Percentiles rank a stretch among this genome's conserved stretches.
phyloP scores from a whole-genome alignment of 2,113 vertebrate species.

The Circaetus cinerascens region DNA sequence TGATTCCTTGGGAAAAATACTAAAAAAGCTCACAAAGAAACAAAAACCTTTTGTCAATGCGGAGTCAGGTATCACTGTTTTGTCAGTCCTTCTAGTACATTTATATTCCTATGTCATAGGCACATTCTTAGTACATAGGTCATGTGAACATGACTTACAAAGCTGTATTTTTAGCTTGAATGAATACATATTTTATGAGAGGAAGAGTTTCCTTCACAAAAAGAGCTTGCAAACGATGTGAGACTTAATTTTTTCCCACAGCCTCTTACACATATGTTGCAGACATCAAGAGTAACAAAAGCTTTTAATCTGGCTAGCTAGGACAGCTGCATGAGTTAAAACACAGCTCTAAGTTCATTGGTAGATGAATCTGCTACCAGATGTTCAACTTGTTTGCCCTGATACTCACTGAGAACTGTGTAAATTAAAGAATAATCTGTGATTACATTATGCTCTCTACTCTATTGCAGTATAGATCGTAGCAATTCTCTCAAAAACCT shows the following conservation, averaged over 20 bases:
- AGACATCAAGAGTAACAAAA: constrained; percentile 36
- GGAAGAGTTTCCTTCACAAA: constrained; percentile 46
- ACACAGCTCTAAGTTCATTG: background rate
- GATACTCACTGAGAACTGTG: background rate
- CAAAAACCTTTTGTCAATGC: background rate
- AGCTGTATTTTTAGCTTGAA: constrained; percentile 57
- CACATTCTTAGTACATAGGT: constrained; percentile 56
- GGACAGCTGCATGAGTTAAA: background rate
- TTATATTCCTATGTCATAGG: background rate
- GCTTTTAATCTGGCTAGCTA: background rate
- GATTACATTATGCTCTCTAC: constrained; percentile 34
- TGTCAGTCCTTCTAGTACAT: background rate
- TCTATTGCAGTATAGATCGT: background rate
- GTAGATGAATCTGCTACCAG: background rate
- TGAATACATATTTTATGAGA: constrained; percentile 51
- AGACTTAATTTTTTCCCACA: constrained; percentile 58
- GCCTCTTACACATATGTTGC: constrained; percentile 7
- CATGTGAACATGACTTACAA: constrained; percentile 62
- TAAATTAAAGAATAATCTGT: constrained; percentile 47
- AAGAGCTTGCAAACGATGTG: constrained; percentile 43
- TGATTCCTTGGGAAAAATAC: background rate
- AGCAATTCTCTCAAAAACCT: constrained; percentile 1
- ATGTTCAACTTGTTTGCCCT: constrained; percentile 33
- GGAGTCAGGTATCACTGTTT: constrained; percentile 31
- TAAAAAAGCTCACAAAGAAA: background rate